Evolutionary conservation across 2,888 invertebrate species (phyloP), one percentile per base, ranked within the genome.

Genomic region (Hedychridium roseum): DNA sequence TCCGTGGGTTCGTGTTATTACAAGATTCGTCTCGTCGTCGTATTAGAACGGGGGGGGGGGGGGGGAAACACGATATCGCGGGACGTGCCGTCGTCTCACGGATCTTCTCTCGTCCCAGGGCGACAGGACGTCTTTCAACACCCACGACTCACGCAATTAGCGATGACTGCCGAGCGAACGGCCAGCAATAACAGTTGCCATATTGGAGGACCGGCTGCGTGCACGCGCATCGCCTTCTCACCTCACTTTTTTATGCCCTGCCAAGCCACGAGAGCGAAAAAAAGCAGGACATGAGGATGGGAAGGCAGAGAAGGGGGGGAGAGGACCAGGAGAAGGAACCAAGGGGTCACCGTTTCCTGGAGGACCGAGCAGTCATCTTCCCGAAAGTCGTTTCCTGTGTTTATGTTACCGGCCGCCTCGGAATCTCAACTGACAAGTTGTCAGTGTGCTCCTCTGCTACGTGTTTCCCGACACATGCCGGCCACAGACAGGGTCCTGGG

Each of bases 351-450:
- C 52, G 57, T 41, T 68, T 68, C 63, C 66, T 63, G 66, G 50
- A 63, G 56, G 60, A 46, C 52, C 51, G 54, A 36, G 11, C 21
- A 14, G 17, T 26, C 35, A n/a, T 59, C 57, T 46, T 56, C 62
- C 40, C 57, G 51, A 54, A 51, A 58, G 47, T 56, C 60, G 60
- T 56, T 66, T 66, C 66, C 66, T 66, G 66, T 66, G 66, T 66
- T 66, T 66, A 68, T 66, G 56, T 41, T 28, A 40, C 53, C 51
- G 50, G 43, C 57, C 62, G 56, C 59, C 52, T 60, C 57, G 60
- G 57, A 56, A 51, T 56, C 60, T 57, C 59, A 42, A 64, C 63
- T 70, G 72, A 72, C 72, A 65, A 69, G 56, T 62, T 68, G 72
- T 72, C 69, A 70, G 66, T 58, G 45, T 31, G n/a, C n/a, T n/a